Conservation (phyloP, 2,113 vertebrate genomes). For the Scalopus aquaticus region DNA sequence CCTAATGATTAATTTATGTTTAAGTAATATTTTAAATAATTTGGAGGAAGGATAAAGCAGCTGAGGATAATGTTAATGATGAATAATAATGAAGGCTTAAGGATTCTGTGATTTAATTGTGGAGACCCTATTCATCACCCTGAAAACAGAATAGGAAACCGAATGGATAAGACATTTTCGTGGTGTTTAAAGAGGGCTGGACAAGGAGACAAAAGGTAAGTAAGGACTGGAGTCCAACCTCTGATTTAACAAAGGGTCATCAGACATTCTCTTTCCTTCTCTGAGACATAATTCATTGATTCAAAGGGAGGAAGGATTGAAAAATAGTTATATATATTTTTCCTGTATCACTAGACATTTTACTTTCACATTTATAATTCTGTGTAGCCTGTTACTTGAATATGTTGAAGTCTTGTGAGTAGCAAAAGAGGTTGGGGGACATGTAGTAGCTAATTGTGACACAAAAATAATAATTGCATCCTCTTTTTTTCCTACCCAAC, state of each 20-base stretch:
- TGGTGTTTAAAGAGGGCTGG: neutral
- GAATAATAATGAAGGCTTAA: conserved; percentile 44
- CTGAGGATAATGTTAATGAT: conserved; percentile 11
- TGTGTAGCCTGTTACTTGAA: neutral
- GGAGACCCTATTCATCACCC: neutral
- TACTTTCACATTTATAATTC: neutral
- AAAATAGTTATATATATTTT: neutral
- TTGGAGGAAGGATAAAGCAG: conserved; percentile 39
- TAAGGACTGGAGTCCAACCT: no score
- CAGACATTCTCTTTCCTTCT: neutral
- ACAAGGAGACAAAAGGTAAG: neutral
- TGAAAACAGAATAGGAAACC: conserved; percentile 14
- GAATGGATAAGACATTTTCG: neutral
- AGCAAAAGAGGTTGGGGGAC: neutral
- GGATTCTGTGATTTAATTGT: conserved; percentile 35
- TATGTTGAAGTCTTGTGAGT: neutral
- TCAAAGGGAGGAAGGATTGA: neutral
- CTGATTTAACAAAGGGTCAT: neutral
- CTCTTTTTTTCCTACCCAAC: neutral
- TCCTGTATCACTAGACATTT: neutral
- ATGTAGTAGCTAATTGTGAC: neutral
- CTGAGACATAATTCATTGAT: neutral
- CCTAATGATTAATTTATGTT: conserved; percentile 66
- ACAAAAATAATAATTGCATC: neutral
- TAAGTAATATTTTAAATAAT: conserved; percentile 65